Percentiles rank a stretch among this genome's conserved stretches.
phyloP scores from a whole-genome alignment of 2,113 vertebrate species.

The Daubentonia madagascariensis region DNA sequence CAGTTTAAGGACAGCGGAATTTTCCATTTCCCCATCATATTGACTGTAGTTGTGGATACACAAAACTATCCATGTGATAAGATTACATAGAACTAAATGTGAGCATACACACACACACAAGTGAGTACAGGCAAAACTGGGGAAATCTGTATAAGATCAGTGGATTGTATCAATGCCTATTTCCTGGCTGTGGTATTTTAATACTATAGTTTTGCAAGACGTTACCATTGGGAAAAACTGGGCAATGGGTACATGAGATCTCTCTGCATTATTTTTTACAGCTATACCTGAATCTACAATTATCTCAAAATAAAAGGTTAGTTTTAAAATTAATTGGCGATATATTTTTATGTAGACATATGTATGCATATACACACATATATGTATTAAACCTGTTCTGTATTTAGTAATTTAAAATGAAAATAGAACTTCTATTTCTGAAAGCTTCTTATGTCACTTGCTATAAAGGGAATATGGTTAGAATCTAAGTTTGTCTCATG shows the following conservation, averaged over 20 bases:
- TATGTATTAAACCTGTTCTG: slow-evolving; percentile 18
- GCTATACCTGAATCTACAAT: not conserved
- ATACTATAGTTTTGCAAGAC: not conserved
- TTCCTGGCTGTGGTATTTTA: not conserved
- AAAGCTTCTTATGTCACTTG: slow-evolving; percentile 32
- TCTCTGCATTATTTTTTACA: not conserved
- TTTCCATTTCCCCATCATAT: too few species aligned
- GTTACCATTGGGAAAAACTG: not conserved
- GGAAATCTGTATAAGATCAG: not conserved
- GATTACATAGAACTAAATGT: not conserved
- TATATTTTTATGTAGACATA: not conserved
- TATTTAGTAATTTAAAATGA: slow-evolving; percentile 56
- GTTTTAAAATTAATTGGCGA: not conserved
- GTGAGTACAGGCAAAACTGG: not conserved
- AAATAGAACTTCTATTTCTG: slow-evolving; percentile 50
- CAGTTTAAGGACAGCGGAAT: too few species aligned
- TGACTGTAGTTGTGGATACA: not conserved
- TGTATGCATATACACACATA: not conserved
- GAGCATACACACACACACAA: not conserved
- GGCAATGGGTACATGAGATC: not conserved
- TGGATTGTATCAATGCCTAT: not conserved
- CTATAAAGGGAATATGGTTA: slow-evolving; percentile 44
- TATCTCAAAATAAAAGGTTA: not conserved
- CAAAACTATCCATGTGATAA: not conserved
- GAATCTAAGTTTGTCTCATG: slow-evolving; percentile 58